Evolutionary conservation across 2,797 vertebrate genomes (phyloP).

Genomic region (Coregonus ussuriensis): DNA sequence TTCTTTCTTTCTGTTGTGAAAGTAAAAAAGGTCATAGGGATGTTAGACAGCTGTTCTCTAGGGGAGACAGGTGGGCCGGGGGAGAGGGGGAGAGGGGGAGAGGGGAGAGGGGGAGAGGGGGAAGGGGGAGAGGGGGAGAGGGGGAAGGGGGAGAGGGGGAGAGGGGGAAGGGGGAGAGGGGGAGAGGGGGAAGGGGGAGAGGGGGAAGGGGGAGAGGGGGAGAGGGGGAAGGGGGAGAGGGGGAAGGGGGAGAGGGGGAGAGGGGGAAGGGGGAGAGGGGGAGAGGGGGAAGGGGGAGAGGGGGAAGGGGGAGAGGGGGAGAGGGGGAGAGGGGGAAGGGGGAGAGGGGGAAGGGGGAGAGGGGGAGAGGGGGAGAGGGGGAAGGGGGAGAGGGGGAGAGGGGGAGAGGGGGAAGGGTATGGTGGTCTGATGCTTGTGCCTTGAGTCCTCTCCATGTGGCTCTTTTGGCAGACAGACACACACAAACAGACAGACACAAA

Average conservation of each 20-base stretch:
- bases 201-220: slow-evolving; percentile 11
- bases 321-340: slow-evolving; percentile 8
- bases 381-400: slow-evolving; percentile 28
- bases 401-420: slow-evolving; percentile 9
- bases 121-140: slow-evolving; percentile 14
- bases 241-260: slow-evolving; percentile 10
- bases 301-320: slow-evolving; percentile 20
- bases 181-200: slow-evolving; percentile 14
- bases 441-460: not conserved
- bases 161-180: slow-evolving; percentile 4
- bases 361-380: slow-evolving; percentile 27
- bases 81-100: slow-evolving; percentile 11
- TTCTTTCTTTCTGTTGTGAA: slow-evolving; percentile 34
- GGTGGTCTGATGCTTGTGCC: slow-evolving; percentile 40
- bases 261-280: slow-evolving; percentile 24
- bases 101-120: slow-evolving; percentile 25
- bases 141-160: slow-evolving; percentile 8
- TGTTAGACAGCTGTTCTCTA: slow-evolving; percentile 58
- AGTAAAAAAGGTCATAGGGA: slow-evolving; percentile 57
- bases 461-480: slow-evolving; percentile 9
- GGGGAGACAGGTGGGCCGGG: slow-evolving; percentile 29
- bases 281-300: not conserved
- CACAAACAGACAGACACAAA: not conserved
- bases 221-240: slow-evolving; percentile 14
- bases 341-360: not conserved